Evolutionary conservation across 2,113 vertebrate species (phyloP).

Genomic region (Osmerus mordax): DNA sequence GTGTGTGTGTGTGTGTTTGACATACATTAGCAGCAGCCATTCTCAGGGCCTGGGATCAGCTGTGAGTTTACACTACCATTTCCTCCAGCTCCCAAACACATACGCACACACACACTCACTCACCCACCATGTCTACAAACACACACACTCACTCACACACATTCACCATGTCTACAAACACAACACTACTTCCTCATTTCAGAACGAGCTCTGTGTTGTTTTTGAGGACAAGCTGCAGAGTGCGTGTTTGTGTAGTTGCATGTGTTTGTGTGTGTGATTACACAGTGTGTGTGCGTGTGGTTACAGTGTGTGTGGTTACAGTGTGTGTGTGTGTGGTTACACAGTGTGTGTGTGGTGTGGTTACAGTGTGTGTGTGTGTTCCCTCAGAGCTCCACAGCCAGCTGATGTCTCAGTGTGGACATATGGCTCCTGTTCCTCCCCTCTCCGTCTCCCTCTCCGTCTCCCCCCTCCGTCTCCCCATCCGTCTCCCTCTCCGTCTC

Average conservation of each 20-base stretch:
- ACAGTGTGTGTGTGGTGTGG: too few species aligned
- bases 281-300: too few species aligned
- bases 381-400: background rate
- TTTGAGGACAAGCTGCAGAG: background rate
- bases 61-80: background rate
- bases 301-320: too few species aligned
- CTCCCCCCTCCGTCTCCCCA: too few species aligned
- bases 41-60: background rate
- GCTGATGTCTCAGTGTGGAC: slow-evolving; percentile 14
- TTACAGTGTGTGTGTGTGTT: too few species aligned
- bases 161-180: background rate
- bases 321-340: too few species aligned
- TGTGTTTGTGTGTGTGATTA: slow-evolving; percentile 2
- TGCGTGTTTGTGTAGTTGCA: background rate
- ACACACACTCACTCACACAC: background rate
- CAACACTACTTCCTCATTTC: background rate
- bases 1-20: slow-evolving; percentile 30
- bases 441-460: background rate
- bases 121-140: background rate
- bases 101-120: background rate
- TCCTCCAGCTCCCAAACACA: background rate
- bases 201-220: background rate
- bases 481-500: too few species aligned
- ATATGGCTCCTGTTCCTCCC: background rate
- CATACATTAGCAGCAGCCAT: slow-evolving; percentile 33